Evolutionary conservation across 2,113 vertebrate species (phyloP).

Genomic region (Parotia lawesii): DNA sequence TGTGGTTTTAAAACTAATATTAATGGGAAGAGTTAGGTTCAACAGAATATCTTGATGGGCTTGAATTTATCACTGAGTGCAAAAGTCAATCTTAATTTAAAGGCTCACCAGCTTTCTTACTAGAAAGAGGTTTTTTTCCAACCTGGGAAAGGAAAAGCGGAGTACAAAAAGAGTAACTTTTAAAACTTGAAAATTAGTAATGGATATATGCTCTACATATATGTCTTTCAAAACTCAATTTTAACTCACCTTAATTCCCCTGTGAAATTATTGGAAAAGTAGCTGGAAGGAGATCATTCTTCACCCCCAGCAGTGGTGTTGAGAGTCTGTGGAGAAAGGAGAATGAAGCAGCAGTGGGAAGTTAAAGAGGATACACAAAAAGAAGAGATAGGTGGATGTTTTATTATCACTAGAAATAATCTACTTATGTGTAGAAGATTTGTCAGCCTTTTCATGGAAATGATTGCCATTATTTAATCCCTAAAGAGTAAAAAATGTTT

Average conservation of each 20-base stretch:
- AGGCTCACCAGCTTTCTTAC: neutral
- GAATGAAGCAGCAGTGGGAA: neutral
- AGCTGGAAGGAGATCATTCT: neutral
- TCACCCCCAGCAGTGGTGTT: neutral
- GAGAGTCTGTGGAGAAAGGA: constrained; percentile 32
- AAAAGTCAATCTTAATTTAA: neutral
- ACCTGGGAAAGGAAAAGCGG: neutral
- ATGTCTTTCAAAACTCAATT: neutral
- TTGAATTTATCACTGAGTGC: neutral
- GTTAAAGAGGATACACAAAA: neutral
- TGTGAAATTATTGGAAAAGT: neutral
- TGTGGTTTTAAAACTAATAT: neutral
- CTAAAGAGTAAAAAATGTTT: neutral
- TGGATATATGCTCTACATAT: neutral
- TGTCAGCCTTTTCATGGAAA: neutral
- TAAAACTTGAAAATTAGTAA: neutral
- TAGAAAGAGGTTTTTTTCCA: neutral
- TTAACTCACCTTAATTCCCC: constrained; percentile 14
- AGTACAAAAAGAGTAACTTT: neutral
- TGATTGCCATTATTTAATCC: neutral
- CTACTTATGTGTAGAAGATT: neutral
- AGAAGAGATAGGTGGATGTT: neutral
- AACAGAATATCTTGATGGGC: neutral
- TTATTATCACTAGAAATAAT: neutral
- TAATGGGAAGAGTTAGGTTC: neutral